Evolutionary conservation across 2,113 vertebrate genomes (phyloP), one percentile per base, ranked within the genome.

Genomic region (Myotis brandtii): DNA sequence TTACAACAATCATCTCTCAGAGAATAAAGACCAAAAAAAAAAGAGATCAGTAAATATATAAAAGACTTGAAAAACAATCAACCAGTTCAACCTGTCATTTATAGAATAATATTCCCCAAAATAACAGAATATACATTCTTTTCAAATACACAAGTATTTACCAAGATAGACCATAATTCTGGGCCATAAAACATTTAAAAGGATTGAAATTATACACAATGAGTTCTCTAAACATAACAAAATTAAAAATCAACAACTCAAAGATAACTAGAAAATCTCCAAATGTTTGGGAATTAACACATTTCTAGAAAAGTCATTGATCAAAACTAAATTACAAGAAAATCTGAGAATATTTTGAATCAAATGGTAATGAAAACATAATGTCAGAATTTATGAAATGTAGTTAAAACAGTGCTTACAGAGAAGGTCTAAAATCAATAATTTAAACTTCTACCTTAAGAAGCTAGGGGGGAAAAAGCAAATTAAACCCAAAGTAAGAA

Each of bases 161-260:
- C 37, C 72, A 89, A 95, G 72, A 95, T 17, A 94, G 72, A 92
- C 37, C 85, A 96, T 84, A 87, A 92, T 84, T 30, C 85, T 66
- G 72, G 75, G n/a, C 40, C 88, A 95, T 69, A 80, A 95, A 92
- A 97, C 88, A 95, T 95, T 93, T 86, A 72, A 93, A 95, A 91
- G 37, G 46, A 89, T 16, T 96, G 20, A 91, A 93, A 90, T 89
- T 84, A 94, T 87, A 96, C 85, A 96, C 9, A 90, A 40, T 21
- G 77, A 87, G n/a, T 94, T 95, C 52, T 94, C 91, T 62, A 95
- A 87, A 75, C 59, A 84, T 70, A 92, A 79, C 75, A 96, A 95
- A 67, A 86, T 84, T 76, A 90, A 80, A 94, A 96, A 81, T 90
- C 50, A 90, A 52, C 52, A 86, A 95, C 54, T 54, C 94, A 93